Evolutionary conservation across 1,140 invertebrate species (phyloP), one percentile per base, ranked within the genome.

Genomic region (Parasteatoda tepidariorum): DNA sequence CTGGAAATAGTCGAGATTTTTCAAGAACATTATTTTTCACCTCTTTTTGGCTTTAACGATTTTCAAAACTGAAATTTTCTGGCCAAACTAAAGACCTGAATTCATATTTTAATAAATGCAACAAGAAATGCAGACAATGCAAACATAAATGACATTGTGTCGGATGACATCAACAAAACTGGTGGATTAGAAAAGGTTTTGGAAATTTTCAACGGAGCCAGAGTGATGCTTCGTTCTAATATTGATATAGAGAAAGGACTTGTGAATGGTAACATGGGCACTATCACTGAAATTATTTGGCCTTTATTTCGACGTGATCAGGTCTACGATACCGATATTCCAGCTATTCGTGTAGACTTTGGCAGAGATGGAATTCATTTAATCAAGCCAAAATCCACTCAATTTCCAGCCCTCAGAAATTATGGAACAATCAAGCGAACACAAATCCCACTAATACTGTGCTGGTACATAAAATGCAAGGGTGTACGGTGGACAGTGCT

Each of bases 241-340:
- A 86, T 88, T 83, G 85, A 89, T 74, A 85, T 88, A 11, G 41
- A 81, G 9, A 86, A 88, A 85, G 88, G 88, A 57, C 84, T 88
- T 28, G 87, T 89, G 34, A 89, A 89, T 86, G 88, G 88, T 59
- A 78, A 76, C 11, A 88, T 88, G 22, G 87, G 88, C 38, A n/a
- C 70, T 31, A 85, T 88, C 28, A 86, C 68, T 9, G 78, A 87
- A 85, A 87, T 87, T 62, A 68, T 85, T 38, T 88, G 88, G 87
- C 86, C 86, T n/a, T n/a, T 59, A 73, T 87, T 87, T 71, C 85
- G 86, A 1, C 24, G 30, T n/a, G n/a, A n/a, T n/a, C n/a, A n/a
- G n/a, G n/a, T n/a, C n/a, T n/a, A n/a, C n/a, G n/a, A n/a, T n/a
- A n/a, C n/a, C n/a, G n/a, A n/a, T n/a, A n/a, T n/a, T n/a, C n/a